Percentiles rank a stretch among this genome's conserved stretches.
phyloP scores from a whole-genome alignment of 2,888 invertebrate genomes.

The Polydrusus tereticollis region DNA sequence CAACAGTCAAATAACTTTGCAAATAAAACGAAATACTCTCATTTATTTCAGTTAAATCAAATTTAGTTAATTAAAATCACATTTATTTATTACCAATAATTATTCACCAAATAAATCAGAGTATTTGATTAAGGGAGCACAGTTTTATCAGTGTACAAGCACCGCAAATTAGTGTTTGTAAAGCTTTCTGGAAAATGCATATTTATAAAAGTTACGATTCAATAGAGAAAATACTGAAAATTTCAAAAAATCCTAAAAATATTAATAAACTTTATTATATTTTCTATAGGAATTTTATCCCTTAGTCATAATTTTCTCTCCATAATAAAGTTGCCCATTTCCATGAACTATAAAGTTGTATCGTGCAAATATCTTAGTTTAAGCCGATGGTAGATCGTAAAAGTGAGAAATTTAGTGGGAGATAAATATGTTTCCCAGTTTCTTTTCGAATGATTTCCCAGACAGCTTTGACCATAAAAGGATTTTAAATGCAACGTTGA shows the following conservation, averaged over 20 bases:
- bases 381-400: slow-evolving; percentile 5
- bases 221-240: too few relatives aligned
- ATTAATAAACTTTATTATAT: slow-evolving; percentile 5
- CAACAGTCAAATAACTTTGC: too few relatives aligned
- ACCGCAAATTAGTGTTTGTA: too few relatives aligned
- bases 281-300: background rate
- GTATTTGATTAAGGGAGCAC: too few relatives aligned
- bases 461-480: background rate
- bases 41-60: too few relatives aligned
- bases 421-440: slow-evolving; percentile 9
- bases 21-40: too few relatives aligned
- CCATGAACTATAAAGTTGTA: slow-evolving; percentile 1
- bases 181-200: too few relatives aligned
- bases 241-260: background rate
- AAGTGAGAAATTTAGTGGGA: background rate
- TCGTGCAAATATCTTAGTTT: slow-evolving; percentile 1
- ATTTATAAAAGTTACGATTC: too few relatives aligned
- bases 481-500: slow-evolving; percentile 7
- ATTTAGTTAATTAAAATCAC: too few relatives aligned
- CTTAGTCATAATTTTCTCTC: background rate
- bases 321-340: background rate
- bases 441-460: slow-evolving; percentile 12
- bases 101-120: too few relatives aligned
- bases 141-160: too few relatives aligned
- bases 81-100: too few relatives aligned